Conservation (phyloP, 2,888 invertebrate genomes). For the Euzetes globulus region DNA sequence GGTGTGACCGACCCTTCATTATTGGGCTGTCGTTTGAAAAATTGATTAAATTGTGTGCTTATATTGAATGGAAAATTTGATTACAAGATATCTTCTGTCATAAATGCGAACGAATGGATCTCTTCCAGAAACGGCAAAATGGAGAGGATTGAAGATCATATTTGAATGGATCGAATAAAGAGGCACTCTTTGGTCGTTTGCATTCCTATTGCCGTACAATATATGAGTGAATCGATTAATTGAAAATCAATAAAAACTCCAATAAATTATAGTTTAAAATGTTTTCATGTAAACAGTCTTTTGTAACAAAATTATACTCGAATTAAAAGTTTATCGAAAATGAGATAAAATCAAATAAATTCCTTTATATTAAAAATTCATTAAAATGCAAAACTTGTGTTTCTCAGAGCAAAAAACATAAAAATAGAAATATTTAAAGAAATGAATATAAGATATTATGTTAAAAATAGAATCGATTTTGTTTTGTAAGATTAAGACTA, state of each 20-base stretch:
- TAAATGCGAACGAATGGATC: conserved; percentile 30
- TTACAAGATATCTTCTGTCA: conserved; percentile 30
- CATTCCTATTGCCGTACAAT: conserved; percentile 45
- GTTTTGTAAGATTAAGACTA: too few species aligned
- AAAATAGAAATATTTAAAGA: too few species aligned
- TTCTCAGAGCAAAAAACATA: too few species aligned
- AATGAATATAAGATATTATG: too few species aligned
- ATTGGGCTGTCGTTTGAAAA: not conserved
- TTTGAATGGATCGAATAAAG: conserved; percentile 80
- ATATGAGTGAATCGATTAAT: not conserved
- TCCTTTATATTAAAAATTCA: too few species aligned
- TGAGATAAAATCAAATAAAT: too few species aligned
- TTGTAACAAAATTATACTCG: too few species aligned
- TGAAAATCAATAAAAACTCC: conserved; percentile 2
- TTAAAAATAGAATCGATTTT: too few species aligned
- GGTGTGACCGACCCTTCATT: not conserved
- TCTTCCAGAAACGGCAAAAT: conserved; percentile 18
- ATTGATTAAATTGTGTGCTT: not conserved
- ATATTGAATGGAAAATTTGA: not conserved
- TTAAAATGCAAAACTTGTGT: too few species aligned
- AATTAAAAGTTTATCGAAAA: too few species aligned
- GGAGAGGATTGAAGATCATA: conserved; percentile 40
- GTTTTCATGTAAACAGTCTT: not conserved
- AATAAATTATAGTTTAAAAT: not conserved
- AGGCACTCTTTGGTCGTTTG: conserved; percentile 59